These are phyloP conservation scores for Cnemophilus loriae DNA, from an alignment of 2,113 vertebrate species.

Conservation along the genomic window DNA sequence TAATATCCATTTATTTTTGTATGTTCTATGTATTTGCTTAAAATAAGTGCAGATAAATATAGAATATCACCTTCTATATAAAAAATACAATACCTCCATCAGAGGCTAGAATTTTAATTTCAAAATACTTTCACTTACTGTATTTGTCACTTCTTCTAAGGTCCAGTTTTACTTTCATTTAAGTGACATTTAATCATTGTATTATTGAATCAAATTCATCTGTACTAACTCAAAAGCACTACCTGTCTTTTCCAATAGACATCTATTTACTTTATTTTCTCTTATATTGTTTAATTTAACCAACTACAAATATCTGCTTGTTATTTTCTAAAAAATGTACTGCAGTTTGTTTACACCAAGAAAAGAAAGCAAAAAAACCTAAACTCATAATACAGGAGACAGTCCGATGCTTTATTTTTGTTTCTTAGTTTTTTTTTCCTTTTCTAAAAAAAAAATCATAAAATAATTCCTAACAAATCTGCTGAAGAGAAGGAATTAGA, in stretches of 20 bases:
- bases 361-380: not conserved
- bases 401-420: not conserved
- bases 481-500: conserved; percentile 40
- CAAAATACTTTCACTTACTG: not conserved
- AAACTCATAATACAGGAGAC: not conserved
- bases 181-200: conserved; percentile 8
- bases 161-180: not conserved
- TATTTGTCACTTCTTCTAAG: not conserved
- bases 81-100: not conserved
- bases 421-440: not conserved
- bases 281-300: conserved; percentile 12
- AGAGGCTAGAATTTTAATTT: not conserved
- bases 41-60: not conserved
- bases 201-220: not conserved
- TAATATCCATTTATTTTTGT: not conserved
- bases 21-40: not conserved
- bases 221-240: not conserved
- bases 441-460: not conserved
- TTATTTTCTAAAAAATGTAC: not conserved
- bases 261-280: not conserved
- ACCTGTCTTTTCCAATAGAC: not conserved
- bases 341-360: not conserved
- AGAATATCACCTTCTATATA: not conserved
- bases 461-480: not conserved
- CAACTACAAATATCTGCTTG: not conserved